These are phyloP conservation scores for Lophotis ruficrista DNA, from an alignment of 2,113 vertebrate genomes.

Conservation along the genomic window DNA sequence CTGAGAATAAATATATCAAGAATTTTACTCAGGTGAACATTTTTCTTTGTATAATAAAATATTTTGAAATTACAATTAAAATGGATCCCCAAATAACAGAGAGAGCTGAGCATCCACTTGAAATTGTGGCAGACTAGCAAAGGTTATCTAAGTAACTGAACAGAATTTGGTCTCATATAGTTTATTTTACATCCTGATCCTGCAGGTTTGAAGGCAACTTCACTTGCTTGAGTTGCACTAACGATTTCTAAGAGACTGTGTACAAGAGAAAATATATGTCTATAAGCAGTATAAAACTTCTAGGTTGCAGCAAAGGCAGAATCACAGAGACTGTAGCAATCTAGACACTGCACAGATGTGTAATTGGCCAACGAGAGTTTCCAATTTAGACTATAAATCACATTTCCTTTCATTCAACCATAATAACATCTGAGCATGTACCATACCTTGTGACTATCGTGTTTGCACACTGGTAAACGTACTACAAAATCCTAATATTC, in stretches of 20 bases:
- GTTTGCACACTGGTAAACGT: not conserved
- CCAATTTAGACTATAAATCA: not conserved
- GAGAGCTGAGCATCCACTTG: not conserved
- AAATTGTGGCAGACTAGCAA: not conserved
- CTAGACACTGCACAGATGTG: not conserved
- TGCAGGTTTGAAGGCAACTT: not conserved
- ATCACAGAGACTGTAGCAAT: not conserved
- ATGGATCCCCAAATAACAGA: not conserved
- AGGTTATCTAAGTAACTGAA: not conserved
- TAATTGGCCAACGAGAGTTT: not conserved
- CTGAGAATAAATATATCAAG: not conserved
- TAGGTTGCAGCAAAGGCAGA: not conserved
- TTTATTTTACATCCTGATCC: not conserved
- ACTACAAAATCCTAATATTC: not conserved
- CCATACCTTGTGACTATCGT: rapidly evolving
- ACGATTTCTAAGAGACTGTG: not conserved
- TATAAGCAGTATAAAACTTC: not conserved
- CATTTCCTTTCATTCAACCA: not conserved
- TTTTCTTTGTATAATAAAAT: not conserved
- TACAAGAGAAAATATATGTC: not conserved
- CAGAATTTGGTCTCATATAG: not conserved
- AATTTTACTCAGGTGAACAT: not conserved
- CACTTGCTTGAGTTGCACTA: not conserved
- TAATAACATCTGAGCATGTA: not conserved
- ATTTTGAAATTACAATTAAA: not conserved